These are phyloP conservation scores for Chloropsis cyanopogon DNA, from an alignment of 2,113 vertebrate genomes.

Conservation along the genomic window DNA sequence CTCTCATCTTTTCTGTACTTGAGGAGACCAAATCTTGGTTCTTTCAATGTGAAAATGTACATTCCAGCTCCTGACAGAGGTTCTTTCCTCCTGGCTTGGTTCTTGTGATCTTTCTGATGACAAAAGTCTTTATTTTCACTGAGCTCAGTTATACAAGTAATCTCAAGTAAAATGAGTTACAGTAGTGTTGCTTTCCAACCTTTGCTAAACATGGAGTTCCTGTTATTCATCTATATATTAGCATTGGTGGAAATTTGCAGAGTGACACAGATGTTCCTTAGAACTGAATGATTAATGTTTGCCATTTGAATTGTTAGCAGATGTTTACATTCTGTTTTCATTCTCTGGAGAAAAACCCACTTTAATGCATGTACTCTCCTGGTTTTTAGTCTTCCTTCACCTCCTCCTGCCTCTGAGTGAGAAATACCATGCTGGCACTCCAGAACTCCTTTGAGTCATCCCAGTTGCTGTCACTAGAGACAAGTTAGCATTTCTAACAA, in stretches of 20 bases:
- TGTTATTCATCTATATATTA: not conserved
- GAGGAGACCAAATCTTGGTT: not conserved
- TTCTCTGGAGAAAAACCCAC: not conserved
- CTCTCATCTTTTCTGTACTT: not conserved
- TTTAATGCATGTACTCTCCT: not conserved
- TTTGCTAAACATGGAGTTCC: not conserved
- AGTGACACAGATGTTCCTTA: rapidly evolving
- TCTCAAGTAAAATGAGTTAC: not conserved
- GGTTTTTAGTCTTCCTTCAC: not conserved
- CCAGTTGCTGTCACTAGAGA: not conserved
- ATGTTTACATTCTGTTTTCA: not conserved
- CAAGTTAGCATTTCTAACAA: not conserved
- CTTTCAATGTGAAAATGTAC: not conserved
- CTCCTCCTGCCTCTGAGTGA: not conserved
- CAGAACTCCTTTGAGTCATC: not conserved
- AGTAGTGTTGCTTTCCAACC: not conserved
- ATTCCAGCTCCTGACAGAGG: not conserved
- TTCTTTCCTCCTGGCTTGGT: not conserved
- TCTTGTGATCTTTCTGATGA: not conserved
- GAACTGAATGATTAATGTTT: not conserved
- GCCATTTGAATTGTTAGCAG: not conserved
- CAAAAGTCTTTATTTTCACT: not conserved
- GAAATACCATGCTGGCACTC: not conserved
- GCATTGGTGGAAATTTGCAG: not conserved
- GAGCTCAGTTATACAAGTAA: not conserved